phyloP scores from a whole-genome alignment of 2,113 vertebrate species.

The Pogona vitticeps region DNA sequence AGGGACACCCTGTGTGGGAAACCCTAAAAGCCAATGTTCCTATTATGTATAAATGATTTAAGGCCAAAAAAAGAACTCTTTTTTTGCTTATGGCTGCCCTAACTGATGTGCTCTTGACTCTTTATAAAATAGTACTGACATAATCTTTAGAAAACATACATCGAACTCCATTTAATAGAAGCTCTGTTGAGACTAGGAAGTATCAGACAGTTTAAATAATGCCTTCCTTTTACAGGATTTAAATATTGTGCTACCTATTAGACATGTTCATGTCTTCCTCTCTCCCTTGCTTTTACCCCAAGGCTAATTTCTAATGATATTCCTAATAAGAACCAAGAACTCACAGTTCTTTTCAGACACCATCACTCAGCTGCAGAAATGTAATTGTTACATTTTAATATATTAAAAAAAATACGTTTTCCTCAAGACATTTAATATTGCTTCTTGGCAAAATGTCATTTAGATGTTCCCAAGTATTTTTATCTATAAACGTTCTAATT shows the following conservation, averaged over 20 bases:
- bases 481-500: conserved; percentile 51
- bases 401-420: conserved; percentile 57
- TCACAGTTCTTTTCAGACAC: conserved; percentile 56
- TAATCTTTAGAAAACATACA: conserved; percentile 12
- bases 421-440: conserved; percentile 29
- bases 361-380: conserved; percentile 55
- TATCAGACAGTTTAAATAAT: conserved; percentile 52
- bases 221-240: conserved; percentile 60
- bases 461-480: conserved; percentile 58
- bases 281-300: conserved; percentile 37
- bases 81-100: neutral
- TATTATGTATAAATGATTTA: neutral
- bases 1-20: too few species aligned
- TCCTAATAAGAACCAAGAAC: conserved; percentile 54
- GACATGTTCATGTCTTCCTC: neutral
- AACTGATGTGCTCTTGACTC: neutral
- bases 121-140: neutral
- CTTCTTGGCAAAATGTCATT: conserved; percentile 59
- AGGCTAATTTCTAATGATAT: conserved; percentile 57
- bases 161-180: conserved; percentile 38
- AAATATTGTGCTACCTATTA: conserved; percentile 59
- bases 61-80: neutral
- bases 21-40: too few species aligned
- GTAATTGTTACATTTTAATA: conserved; percentile 55
- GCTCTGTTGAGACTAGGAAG: conserved; percentile 31